Percentiles rank a stretch among this genome's conserved stretches.
These are phyloP conservation scores for Anseranas semipalmata DNA, from an alignment of 2,113 vertebrate species.

Conservation along the genomic window DNA sequence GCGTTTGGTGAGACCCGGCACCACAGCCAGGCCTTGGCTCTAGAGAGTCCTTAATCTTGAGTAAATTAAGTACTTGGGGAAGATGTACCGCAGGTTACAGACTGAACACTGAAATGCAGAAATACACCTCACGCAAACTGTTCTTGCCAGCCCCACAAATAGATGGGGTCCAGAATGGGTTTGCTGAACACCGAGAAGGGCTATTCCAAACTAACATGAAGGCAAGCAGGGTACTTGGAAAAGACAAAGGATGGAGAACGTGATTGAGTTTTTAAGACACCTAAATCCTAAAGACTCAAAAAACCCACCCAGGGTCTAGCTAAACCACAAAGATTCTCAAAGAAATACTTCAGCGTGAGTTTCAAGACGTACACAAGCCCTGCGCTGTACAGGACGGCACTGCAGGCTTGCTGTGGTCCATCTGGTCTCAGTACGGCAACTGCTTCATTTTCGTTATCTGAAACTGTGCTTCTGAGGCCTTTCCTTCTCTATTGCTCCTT, in stretches of 20 bases:
- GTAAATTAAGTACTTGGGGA: background rate
- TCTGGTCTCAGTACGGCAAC: background rate
- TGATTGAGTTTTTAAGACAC: background rate
- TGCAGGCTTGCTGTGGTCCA: background rate
- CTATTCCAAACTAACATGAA: background rate
- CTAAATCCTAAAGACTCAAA: background rate
- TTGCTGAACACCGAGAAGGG: background rate
- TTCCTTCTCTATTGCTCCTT: background rate
- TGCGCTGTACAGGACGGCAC: background rate
- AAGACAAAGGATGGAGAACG: background rate
- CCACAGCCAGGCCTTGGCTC: background rate
- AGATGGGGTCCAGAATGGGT: accelerated
- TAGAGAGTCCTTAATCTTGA: background rate
- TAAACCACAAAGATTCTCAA: background rate
- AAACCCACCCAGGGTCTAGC: background rate
- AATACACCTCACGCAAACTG: background rate
- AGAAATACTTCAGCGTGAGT: background rate
- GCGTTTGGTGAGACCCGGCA: background rate
- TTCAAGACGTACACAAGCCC: background rate
- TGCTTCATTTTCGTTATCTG: background rate
- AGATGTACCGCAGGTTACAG: background rate
- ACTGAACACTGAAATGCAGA: accelerated
- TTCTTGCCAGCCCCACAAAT: background rate
- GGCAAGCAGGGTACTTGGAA: background rate
- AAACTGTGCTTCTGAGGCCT: background rate